Conservation (phyloP, 2,888 invertebrate genomes). For the Gymnoscelis rufifasciata region DNA sequence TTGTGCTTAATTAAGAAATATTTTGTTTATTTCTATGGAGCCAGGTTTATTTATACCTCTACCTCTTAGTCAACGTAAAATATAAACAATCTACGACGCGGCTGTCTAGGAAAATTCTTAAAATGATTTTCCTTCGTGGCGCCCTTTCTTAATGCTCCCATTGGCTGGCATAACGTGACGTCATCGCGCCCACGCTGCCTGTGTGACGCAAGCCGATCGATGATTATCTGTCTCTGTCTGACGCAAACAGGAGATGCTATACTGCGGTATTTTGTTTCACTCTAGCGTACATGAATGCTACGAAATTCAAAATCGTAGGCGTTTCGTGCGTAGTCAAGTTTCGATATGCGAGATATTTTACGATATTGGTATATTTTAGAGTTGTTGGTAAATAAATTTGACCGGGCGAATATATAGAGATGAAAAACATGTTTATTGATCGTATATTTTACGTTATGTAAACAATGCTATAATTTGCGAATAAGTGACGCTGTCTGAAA, state of each 20-base stretch:
- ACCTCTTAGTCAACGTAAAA: constrained; percentile 7
- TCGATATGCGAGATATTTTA: constrained; percentile 40
- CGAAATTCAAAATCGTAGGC: constrained; percentile 68
- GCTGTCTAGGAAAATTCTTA: constrained; percentile 27
- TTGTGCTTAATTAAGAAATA: no score
- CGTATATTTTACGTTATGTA: constrained; percentile 16
- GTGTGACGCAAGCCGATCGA: constrained; percentile 77
- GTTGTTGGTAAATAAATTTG: constrained; percentile 57
- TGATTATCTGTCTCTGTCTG: constrained; percentile 46
- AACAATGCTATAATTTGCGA: constrained; percentile 12
- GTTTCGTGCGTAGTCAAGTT: constrained; percentile 61
- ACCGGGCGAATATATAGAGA: constrained; percentile 23
- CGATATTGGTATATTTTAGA: constrained; percentile 45
- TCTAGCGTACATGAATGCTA: constrained; percentile 65
- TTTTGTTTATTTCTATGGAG: no score
- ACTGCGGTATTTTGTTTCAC: constrained; percentile 32
- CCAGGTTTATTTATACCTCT: no score
- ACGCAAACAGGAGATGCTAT: constrained; percentile 15
- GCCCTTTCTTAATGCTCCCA: constrained; percentile 57
- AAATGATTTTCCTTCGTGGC: constrained; percentile 56
- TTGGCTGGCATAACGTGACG: constrained; percentile 67
- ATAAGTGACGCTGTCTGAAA: constrained; percentile 3
- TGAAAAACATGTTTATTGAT: constrained; percentile 22
- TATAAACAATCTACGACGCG: constrained; percentile 13
- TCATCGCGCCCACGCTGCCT: constrained; percentile 74